phyloP scores from a whole-genome alignment of 2,113 vertebrate species.

The Cepphus grylle region DNA sequence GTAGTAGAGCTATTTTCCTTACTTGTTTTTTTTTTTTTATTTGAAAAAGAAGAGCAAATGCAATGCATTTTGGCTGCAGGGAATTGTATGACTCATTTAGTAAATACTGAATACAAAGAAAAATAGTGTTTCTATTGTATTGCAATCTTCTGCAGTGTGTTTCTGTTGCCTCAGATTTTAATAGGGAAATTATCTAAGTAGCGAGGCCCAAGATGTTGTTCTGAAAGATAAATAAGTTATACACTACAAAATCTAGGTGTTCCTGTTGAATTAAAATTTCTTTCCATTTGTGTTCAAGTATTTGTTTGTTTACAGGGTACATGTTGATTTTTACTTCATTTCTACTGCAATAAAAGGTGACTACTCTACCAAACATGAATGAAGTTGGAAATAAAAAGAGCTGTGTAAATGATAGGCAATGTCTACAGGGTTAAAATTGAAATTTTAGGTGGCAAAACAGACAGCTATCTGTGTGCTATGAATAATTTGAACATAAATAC shows the following conservation, averaged over 20 bases:
- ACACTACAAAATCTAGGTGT: background rate
- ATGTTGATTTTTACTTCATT: background rate
- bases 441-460: background rate
- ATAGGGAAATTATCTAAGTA: background rate
- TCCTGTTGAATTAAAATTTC: background rate
- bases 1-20: background rate
- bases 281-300: background rate
- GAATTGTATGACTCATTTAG: slow-evolving; percentile 7
- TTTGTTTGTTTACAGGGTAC: background rate
- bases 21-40: background rate
- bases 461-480: background rate
- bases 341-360: background rate
- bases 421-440: background rate
- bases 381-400: background rate
- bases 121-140: background rate
- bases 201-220: background rate
- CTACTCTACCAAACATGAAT: background rate
- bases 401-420: background rate
- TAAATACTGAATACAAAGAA: background rate
- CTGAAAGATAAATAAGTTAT: background rate
- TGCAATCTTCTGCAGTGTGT: background rate
- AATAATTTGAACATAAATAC: background rate
- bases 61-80: background rate
- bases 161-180: background rate
- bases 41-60: background rate